Base-by-base conservation (phyloP, 2,888 invertebrate species). In the Xestia rhomboidea region DNA sequence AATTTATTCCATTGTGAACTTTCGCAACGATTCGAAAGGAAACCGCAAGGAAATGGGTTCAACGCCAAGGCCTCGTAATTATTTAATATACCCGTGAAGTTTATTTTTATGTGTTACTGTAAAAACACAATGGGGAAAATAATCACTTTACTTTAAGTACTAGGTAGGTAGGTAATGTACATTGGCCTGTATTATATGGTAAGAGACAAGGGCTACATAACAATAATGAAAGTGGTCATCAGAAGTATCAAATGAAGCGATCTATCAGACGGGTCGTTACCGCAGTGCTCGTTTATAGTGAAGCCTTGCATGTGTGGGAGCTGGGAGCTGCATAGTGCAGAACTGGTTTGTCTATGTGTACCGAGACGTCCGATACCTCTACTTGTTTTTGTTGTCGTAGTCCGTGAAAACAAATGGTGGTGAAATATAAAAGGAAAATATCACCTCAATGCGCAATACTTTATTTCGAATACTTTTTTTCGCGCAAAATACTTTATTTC, bases 231-330 rank as follows among this genome's bases (percentile, higher is more conserved):
- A 91, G 91, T 91, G 92, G 91, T 91, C 88, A 90, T 91, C 89
- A 85, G 84, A 91, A 91, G 93, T 95, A 95, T 96, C 95, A 91
- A 91, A 94, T 96, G 93, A 95, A 94, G 94, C 95, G 94, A 95
- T 95, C 93, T 94, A 95, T 94, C 93, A 90, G 90, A 87, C 91
- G 91, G 91, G 92, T 93, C 90, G 92, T 93, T 93, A 95, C 94
- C 94, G 91, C 95, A 96, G 93, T 92, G 89, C 91, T 90, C 83
- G 91, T 87, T 89, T 91, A 86, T 78, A 93, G 93, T 90, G 96
- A 96, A 96, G 94, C 96, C 95, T 90, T 92, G 88, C 82, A 93
- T 93, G 96, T 96, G 96, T 96, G 96, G 95, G 96, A 96, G 93
- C 93, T 96, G 96, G 95, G 96, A 96, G 93, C 93, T 80, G 90